Conservation (phyloP, 37 sponge, comb jelly and placozoan genomes). For the Axinella damicornis region DNA sequence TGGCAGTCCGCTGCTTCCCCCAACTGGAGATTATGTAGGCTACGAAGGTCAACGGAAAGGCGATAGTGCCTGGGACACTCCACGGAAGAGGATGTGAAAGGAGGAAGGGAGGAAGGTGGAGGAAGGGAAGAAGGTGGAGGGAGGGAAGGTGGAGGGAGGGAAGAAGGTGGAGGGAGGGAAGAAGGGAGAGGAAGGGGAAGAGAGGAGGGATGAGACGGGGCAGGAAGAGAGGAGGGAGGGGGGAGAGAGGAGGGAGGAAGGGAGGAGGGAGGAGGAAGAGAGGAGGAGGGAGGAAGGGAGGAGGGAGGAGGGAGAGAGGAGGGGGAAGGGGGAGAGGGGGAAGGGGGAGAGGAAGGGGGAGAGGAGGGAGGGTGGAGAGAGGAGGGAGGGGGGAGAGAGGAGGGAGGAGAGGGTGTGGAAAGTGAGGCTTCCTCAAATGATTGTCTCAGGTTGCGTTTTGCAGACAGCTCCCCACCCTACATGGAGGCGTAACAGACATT, state of each 20-base stretch:
- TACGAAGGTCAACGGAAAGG: conserved; percentile 37
- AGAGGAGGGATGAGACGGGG: not conserved
- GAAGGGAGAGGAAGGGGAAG: not conserved
- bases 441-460: conserved; percentile 38
- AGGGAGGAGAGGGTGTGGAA: not conserved
- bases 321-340: not conserved
- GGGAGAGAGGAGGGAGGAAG: not conserved
- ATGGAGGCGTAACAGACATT: too few species aligned
- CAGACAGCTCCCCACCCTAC: conserved; percentile 10
- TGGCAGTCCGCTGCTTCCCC: not conserved
- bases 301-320: not conserved
- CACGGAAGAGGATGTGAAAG: not conserved
- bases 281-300: not conserved
- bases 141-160: conserved; percentile 24
- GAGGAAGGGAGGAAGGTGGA: conserved; percentile 1
- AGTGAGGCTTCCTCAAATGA: conserved; percentile 77
- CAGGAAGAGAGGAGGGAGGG: not conserved
- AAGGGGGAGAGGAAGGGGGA: not conserved
- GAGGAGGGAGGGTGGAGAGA: not conserved
- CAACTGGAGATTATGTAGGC: conserved; percentile 21
- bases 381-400: not conserved
- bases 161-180: not conserved
- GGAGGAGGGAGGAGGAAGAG: conserved; percentile 3
- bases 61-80: conserved; percentile 10
- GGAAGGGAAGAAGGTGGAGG: not conserved